These are phyloP conservation scores for Pseudomugil tenellus DNA, from an alignment of 2,797 vertebrate genomes.

Conservation along the genomic window DNA sequence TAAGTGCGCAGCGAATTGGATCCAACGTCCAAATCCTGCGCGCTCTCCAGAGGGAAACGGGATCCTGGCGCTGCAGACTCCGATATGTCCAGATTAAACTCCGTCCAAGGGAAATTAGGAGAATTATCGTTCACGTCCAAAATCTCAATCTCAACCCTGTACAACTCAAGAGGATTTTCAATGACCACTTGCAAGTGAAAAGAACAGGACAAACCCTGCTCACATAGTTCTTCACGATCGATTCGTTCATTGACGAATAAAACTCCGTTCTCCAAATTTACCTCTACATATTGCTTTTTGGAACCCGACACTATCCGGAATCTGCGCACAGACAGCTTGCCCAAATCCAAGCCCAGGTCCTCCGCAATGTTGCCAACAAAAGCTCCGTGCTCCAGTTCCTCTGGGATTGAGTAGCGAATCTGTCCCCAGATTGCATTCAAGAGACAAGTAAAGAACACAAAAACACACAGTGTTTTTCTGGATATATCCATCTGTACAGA, in stretches of 20 bases:
- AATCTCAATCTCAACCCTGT: constrained; percentile 82
- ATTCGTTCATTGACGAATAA: constrained; percentile 83
- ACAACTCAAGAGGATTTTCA: constrained; percentile 82
- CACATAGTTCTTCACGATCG: constrained; percentile 82
- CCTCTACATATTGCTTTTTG: constrained; percentile 80
- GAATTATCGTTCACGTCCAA: constrained; percentile 83
- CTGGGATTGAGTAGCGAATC: constrained; percentile 82
- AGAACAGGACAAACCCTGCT: constrained; percentile 80
- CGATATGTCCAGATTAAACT: constrained; percentile 83
- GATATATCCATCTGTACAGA: constrained; percentile 66
- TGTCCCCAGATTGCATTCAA: constrained; percentile 74
- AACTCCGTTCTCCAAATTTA: constrained; percentile 82
- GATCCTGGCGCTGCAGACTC: constrained; percentile 88
- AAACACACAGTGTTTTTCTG: constrained; percentile 41
- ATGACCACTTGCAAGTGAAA: constrained; percentile 84
- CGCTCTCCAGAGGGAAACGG: constrained; percentile 91
- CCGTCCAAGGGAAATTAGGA: constrained; percentile 81
- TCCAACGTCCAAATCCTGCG: constrained; percentile 89
- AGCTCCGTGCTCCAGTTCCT: constrained; percentile 83
- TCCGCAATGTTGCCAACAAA: constrained; percentile 84
- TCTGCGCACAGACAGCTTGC: constrained; percentile 76
- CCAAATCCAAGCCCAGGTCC: constrained; percentile 80
- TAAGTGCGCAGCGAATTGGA: constrained; percentile 89
- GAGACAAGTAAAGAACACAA: constrained; percentile 71
- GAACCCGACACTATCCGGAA: constrained; percentile 82